Evolutionary conservation across 1,140 invertebrate species (phyloP).

Genomic region (Cepaea nemoralis): DNA sequence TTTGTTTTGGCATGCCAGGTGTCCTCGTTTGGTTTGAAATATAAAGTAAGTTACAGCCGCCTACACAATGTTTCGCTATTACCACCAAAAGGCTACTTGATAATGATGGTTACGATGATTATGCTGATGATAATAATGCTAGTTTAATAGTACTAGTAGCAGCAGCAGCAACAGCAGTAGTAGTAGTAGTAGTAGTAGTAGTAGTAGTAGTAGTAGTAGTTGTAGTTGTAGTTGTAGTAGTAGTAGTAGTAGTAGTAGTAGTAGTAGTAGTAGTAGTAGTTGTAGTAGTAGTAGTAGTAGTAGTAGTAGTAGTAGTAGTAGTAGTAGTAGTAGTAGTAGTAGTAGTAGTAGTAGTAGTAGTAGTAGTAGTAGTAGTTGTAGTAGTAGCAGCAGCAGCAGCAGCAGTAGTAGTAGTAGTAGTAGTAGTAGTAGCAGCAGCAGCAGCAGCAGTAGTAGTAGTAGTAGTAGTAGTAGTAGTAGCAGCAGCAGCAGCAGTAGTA

Average conservation of each 20-base stretch:
- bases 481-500: slow-evolving; percentile 24
- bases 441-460: slow-evolving; percentile 20
- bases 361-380: slow-evolving; percentile 21
- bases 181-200: slow-evolving; percentile 24
- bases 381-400: slow-evolving; percentile 23
- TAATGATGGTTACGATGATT: too few species aligned
- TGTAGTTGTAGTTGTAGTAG: slow-evolving; percentile 13
- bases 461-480: slow-evolving; percentile 24
- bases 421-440: slow-evolving; percentile 16
- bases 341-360: slow-evolving; percentile 24
- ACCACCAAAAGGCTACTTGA: too few species aligned
- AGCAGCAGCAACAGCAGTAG: slow-evolving; percentile 14
- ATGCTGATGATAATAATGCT: too few species aligned
- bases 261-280: slow-evolving; percentile 24
- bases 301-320: slow-evolving; percentile 22
- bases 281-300: slow-evolving; percentile 17
- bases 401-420: slow-evolving; percentile 22
- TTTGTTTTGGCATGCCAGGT: too few species aligned
- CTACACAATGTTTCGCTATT: too few species aligned
- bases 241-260: slow-evolving; percentile 24
- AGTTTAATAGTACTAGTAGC: slow-evolving; percentile 16
- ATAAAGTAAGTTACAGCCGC: too few species aligned
- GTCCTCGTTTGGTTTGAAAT: too few species aligned
- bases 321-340: slow-evolving; percentile 19
- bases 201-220: slow-evolving; percentile 24